Base-by-base conservation (phyloP, 2,797 vertebrate genomes). In the Steatocranus sp. region DNA sequence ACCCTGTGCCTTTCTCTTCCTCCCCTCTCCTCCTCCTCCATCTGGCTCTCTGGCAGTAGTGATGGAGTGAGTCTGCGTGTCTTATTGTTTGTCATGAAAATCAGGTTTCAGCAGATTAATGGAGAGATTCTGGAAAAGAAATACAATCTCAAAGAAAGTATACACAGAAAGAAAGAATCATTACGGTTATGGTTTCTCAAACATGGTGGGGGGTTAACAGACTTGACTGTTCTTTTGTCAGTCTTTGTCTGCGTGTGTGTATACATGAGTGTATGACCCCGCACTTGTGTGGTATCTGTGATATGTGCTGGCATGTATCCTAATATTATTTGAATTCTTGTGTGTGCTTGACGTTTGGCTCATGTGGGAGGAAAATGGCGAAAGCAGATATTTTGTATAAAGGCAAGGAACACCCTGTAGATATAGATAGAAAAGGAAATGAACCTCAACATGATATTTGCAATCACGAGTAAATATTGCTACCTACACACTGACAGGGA, bases 51-150 rank as follows among this genome's bases (percentile, higher is more conserved):
- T 78, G 88, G 75, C 85, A 88, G 73, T 58, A 75, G 46, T 80
- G 82, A 82, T 75, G 54, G 80, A 80, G 79, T 78, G 77, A 86
- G 48, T 80, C 54, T 68, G 79, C 53, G 50, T 79, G 81, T 83
- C 54, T 80, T 77, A 84, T 78, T 88, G 83, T 88, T 83, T 90
- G 81, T 91, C 88, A 87, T 83, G 63, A 84, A 88, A 91, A 91
- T 86, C 70, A 81, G 83, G 84, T 90, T 89, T 89, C 81, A 79
- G 75, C 56, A 84, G 85, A 92, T 88, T 81, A 86, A 89, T 89
- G 85, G 75, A 82, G 75, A 77, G 88, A 85, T 88, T 89, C 66
- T 81, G 61, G 18, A 82, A 38, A 76, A 85, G 70, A 85, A 90
- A 86, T 83, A 78, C 23, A 86, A 85, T 87, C 75, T 70, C 75